These are phyloP conservation scores for Habrosyne pyritoides DNA, from an alignment of 2,888 invertebrate species.

Conservation along the genomic window DNA sequence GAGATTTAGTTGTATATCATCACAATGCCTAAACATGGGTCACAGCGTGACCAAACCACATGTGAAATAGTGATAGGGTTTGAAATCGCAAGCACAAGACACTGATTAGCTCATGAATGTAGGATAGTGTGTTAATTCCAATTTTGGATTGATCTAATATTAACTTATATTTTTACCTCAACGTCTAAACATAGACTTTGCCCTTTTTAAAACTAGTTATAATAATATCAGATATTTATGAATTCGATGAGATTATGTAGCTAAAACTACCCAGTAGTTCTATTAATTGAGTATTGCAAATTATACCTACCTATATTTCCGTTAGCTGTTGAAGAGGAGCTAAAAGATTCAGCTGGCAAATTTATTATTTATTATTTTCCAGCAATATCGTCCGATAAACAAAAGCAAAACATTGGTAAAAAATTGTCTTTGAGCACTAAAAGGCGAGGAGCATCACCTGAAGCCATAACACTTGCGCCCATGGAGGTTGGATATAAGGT, in stretches of 20 bases:
- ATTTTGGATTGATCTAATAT: too few relatives aligned
- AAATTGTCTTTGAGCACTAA: constrained; percentile 50
- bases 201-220: too few relatives aligned
- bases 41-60: neutral
- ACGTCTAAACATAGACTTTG: too few relatives aligned
- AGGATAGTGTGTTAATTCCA: too few relatives aligned
- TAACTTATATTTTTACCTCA: too few relatives aligned
- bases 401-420: constrained; percentile 46
- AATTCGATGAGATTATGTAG: too few relatives aligned
- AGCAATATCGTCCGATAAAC: constrained; percentile 52
- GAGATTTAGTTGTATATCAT: neutral
- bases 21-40: neutral
- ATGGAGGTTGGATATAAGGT: constrained; percentile 50
- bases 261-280: too few relatives aligned
- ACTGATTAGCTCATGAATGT: too few relatives aligned
- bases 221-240: too few relatives aligned
- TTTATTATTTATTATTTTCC: too few relatives aligned
- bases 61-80: neutral
- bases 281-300: neutral
- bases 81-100: neutral
- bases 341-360: constrained; percentile 43
- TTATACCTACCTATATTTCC: neutral
- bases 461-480: constrained; percentile 47
- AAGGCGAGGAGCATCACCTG: constrained; percentile 48
- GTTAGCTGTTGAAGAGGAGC: constrained; percentile 54